A percentile compares a stretch with the other conserved stretches of the same genome.
These are phyloP conservation scores for Eonycteris spelaea DNA, from an alignment of 2,113 vertebrate species.

Conservation along the genomic window DNA sequence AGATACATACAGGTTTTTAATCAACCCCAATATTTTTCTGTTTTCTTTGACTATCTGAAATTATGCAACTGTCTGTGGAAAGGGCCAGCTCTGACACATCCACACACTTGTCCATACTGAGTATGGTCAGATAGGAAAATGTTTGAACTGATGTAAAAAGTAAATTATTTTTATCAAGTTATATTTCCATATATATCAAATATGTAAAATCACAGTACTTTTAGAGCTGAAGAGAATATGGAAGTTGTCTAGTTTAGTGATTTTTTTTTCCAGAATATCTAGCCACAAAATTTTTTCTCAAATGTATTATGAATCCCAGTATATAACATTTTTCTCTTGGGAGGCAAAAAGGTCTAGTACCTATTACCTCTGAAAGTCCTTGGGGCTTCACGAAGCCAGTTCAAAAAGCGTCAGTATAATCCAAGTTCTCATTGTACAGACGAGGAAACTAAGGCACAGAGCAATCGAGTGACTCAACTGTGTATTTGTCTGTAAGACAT, in stretches of 20 bases:
- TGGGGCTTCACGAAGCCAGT: background rate
- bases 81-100: background rate
- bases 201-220: slow-evolving; percentile 2
- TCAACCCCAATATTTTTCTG: background rate
- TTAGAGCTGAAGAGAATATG: background rate
- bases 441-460: background rate
- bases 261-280: background rate
- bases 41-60: background rate
- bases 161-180: background rate
- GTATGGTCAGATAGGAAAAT: background rate
- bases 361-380: background rate
- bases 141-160: background rate
- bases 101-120: background rate
- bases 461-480: background rate
- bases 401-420: background rate
- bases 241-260: background rate
- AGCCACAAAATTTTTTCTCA: background rate
- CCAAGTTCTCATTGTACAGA: background rate
- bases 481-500: background rate
- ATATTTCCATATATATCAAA: background rate
- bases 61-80: background rate
- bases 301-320: background rate
- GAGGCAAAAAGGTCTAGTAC: background rate
- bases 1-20: background rate
- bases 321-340: background rate